phyloP scores from a whole-genome alignment of 2,888 invertebrate species.

The Plebejus anna region DNA sequence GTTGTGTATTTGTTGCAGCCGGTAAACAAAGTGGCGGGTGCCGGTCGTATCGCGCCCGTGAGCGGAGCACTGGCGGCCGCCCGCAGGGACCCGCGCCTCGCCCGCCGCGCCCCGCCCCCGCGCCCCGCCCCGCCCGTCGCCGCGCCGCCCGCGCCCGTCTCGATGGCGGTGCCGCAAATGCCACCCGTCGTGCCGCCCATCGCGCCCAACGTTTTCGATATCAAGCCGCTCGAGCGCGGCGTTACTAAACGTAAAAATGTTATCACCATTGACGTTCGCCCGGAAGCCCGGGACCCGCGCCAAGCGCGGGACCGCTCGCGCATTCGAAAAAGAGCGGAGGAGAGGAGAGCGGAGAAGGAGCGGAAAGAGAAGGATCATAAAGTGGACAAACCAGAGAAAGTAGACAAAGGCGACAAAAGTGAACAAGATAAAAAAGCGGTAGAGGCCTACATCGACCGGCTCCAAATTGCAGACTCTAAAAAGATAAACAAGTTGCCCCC shows the following conservation, averaged over 20 bases:
- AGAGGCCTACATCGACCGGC: conserved; percentile 48
- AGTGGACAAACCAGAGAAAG: conserved; percentile 31
- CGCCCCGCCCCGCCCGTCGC: conserved; percentile 42
- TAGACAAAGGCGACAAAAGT: conserved; percentile 31
- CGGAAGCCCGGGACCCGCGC: conserved; percentile 44
- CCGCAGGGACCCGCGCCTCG: conserved; percentile 55
- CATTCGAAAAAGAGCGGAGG: conserved; percentile 36
- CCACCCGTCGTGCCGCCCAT: conserved; percentile 46
- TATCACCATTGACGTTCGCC: conserved; percentile 67
- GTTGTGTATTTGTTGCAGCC: conserved; percentile 51
- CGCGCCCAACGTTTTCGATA: conserved; percentile 69
- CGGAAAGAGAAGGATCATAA: conserved; percentile 22
- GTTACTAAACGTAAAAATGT: conserved; percentile 68
- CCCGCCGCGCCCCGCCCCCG: conserved; percentile 56
- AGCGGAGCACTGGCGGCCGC: conserved; percentile 56
- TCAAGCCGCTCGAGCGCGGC: conserved; percentile 67
- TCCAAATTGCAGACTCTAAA: conserved; percentile 52
- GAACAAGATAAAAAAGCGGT: conserved; percentile 37
- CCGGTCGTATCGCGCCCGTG: conserved; percentile 64
- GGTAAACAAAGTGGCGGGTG: conserved; percentile 49
- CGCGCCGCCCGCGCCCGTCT: conserved; percentile 33
- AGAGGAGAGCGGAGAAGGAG: conserved; percentile 35
- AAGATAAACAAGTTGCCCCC: conserved; percentile 66
- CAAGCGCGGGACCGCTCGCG: conserved; percentile 35
- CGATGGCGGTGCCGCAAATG: conserved; percentile 37